phyloP scores from a whole-genome alignment of 2,888 invertebrate genomes.

The Brenthis hecate region DNA sequence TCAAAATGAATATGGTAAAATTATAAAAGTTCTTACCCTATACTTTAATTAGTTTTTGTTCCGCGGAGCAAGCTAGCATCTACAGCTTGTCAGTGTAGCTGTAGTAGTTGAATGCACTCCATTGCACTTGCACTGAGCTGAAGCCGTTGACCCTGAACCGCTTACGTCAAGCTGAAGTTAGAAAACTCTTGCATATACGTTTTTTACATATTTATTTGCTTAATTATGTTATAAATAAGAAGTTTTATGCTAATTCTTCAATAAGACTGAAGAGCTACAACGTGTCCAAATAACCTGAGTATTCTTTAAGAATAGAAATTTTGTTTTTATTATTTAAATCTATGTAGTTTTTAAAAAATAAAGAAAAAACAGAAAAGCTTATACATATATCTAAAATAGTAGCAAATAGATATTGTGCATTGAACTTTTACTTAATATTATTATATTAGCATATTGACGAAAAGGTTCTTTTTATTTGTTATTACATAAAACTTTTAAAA shows the following conservation, averaged over 20 bases:
- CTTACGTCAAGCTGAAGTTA: slow-evolving; percentile 36
- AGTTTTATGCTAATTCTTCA: not conserved
- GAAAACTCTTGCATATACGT: slow-evolving; percentile 18
- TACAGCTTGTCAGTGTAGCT: slow-evolving; percentile 29
- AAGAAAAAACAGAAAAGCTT: too few species aligned
- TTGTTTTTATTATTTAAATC: too few species aligned
- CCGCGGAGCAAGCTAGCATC: slow-evolving; percentile 27
- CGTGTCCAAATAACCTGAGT: too few species aligned
- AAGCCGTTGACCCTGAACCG: slow-evolving; percentile 63
- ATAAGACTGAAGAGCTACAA: not conserved
- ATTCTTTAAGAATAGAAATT: too few species aligned
- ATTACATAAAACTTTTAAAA: too few species aligned
- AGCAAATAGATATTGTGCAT: too few species aligned
- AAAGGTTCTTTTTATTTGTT: too few species aligned
- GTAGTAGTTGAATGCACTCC: slow-evolving; percentile 42
- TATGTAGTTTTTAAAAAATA: too few species aligned
- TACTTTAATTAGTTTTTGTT: slow-evolving; percentile 33
- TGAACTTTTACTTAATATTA: too few species aligned
- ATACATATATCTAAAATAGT: too few species aligned
- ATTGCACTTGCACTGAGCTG: slow-evolving; percentile 50
- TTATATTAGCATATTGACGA: too few species aligned
- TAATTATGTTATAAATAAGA: slow-evolving; percentile 29
- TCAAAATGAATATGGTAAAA: not conserved
- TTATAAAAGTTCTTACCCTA: slow-evolving; percentile 5
- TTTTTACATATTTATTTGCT: slow-evolving; percentile 14